Evolutionary conservation across 1,140 invertebrate genomes (phyloP).

Genomic region (Pygmarrhopalites habei): DNA sequence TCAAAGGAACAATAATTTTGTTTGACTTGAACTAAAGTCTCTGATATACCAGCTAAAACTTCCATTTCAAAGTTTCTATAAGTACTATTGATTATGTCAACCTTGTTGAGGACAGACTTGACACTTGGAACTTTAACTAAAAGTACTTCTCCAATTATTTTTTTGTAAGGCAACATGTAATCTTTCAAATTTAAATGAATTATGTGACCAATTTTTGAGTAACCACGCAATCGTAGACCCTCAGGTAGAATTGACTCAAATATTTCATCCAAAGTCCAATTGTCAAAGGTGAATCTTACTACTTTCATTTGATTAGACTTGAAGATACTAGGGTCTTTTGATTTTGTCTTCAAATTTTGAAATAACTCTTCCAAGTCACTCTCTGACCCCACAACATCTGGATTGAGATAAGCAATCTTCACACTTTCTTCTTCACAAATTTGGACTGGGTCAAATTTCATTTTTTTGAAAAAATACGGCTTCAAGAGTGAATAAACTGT

Average conservation of each 20-base stretch:
- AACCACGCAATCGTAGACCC: slow-evolving; percentile 65
- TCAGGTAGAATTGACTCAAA: slow-evolving; percentile 74
- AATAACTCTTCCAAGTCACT: slow-evolving; percentile 49
- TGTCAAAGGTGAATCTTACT: slow-evolving; percentile 70
- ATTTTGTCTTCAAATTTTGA: slow-evolving; percentile 48
- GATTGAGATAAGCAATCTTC: slow-evolving; percentile 58
- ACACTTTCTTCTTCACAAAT: slow-evolving; percentile 28
- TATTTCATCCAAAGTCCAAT: slow-evolving; percentile 70
- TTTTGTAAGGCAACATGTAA: slow-evolving; percentile 70
- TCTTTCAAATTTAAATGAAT: slow-evolving; percentile 86
- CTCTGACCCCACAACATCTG: slow-evolving; percentile 49
- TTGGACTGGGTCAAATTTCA: slow-evolving; percentile 63
- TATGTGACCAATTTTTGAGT: slow-evolving; percentile 84
- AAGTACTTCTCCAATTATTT: slow-evolving; percentile 75
- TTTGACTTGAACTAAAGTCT: slow-evolving; percentile 69
- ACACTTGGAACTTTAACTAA: slow-evolving; percentile 63
- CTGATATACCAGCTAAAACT: slow-evolving; percentile 68
- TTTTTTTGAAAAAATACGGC: slow-evolving; percentile 62
- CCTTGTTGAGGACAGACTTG: slow-evolving; percentile 87
- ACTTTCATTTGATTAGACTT: slow-evolving; percentile 47
- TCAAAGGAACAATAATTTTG: slow-evolving; percentile 75
- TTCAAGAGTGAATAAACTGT: slow-evolving; percentile 39
- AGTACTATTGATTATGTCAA: slow-evolving; percentile 75
- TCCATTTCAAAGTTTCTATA: slow-evolving; percentile 91
- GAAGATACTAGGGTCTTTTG: slow-evolving; percentile 45